Evolutionary conservation across 1,140 invertebrate genomes (phyloP).

Genomic region (Holcopasites calliopsidis): DNA sequence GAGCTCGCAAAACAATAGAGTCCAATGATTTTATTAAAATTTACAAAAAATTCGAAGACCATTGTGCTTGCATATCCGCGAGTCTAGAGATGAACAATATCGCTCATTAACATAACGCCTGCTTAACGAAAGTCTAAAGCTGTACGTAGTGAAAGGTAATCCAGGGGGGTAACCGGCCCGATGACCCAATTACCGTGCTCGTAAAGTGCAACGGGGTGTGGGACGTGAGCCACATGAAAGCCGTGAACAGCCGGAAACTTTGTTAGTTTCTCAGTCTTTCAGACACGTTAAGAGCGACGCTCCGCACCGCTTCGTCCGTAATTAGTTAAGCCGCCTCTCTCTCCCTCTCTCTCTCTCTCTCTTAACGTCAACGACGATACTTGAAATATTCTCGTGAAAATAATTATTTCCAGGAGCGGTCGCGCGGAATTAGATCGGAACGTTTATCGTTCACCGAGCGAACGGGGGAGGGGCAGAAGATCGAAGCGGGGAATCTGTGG

Average conservation of each 20-base stretch:
- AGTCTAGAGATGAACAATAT: conserved; percentile 10
- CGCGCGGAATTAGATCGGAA: neutral
- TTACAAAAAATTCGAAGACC: no score
- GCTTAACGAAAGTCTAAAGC: conserved; percentile 34
- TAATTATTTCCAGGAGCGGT: conserved; percentile 2
- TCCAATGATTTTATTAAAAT: no score
- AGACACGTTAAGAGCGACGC: conserved; percentile 41
- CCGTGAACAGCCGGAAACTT: conserved; percentile 50
- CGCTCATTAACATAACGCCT: conserved; percentile 35
- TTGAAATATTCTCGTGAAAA: conserved; percentile 34
- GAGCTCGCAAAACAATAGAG: no score
- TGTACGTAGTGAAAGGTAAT: conserved; percentile 37
- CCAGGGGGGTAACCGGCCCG: conserved; percentile 23
- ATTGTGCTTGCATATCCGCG: no score
- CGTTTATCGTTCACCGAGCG: neutral
- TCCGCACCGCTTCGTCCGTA: conserved; percentile 19
- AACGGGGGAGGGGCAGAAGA: neutral
- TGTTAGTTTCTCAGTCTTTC: conserved; percentile 50
- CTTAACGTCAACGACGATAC: conserved; percentile 34
- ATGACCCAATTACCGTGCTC: conserved; percentile 60
- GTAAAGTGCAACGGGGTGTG: conserved; percentile 56
- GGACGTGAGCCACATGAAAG: conserved; percentile 61
- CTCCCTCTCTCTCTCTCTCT: no score
- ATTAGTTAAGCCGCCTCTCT: conserved; percentile 42
- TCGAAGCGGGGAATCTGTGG: neutral